phyloP scores from a whole-genome alignment of 2,888 invertebrate species.

The Nycteola revayana region DNA sequence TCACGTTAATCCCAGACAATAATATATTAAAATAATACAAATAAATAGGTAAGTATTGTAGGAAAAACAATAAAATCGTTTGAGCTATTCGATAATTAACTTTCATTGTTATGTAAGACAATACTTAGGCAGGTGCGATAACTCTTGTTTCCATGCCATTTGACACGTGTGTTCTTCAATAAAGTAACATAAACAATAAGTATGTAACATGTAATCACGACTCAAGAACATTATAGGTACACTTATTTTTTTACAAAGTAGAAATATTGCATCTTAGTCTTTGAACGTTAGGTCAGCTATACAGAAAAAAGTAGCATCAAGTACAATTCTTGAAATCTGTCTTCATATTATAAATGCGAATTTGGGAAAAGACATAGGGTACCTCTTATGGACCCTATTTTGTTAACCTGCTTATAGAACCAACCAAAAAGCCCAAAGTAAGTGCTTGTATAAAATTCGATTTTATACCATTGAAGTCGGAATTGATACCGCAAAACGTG shows the following conservation, averaged over 20 bases:
- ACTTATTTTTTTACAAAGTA: conserved; percentile 39
- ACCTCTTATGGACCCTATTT: too few relatives aligned
- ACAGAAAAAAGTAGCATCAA: too few relatives aligned
- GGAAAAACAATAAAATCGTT: too few relatives aligned
- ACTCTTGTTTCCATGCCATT: conserved; percentile 30
- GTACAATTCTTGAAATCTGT: too few relatives aligned
- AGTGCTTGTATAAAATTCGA: neutral
- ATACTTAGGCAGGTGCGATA: conserved; percentile 15
- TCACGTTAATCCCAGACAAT: too few relatives aligned
- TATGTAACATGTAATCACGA: conserved; percentile 39
- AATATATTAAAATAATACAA: too few relatives aligned
- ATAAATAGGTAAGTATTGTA: too few relatives aligned
- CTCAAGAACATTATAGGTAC: conserved; percentile 47
- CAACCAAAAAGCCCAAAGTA: too few relatives aligned
- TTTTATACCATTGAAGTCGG: neutral
- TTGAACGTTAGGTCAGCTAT: conserved; percentile 5
- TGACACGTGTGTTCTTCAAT: conserved; percentile 38
- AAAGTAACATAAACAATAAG: conserved; percentile 41
- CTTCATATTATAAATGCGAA: too few relatives aligned
- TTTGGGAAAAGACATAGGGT: too few relatives aligned
- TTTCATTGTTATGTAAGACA: conserved; percentile 8
- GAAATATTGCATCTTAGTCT: conserved; percentile 21
- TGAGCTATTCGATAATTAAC: neutral
- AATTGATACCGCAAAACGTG: neutral
- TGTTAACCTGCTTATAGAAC: too few relatives aligned